phyloP scores from a whole-genome alignment of 2,797 vertebrate species.

The Pterois miles region DNA sequence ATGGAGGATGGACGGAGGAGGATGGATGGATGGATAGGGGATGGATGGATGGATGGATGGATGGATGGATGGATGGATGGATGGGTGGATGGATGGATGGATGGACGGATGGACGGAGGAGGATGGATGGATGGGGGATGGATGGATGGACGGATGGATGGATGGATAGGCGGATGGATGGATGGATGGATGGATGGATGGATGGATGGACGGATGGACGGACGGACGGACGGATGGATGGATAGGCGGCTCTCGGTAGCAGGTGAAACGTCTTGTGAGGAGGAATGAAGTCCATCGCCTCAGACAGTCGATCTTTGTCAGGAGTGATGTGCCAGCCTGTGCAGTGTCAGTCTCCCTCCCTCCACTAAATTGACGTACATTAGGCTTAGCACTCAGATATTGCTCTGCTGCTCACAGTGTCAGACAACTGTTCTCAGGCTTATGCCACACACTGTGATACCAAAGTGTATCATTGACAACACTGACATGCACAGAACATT shows the following conservation, averaged over 20 bases:
- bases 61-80: no score
- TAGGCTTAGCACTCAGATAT: conserved; percentile 47
- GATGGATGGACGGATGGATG: no score
- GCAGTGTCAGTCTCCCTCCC: conserved; percentile 29
- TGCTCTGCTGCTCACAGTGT: conserved; percentile 57
- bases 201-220: no score
- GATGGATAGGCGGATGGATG: no score
- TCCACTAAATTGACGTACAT: conserved; percentile 41
- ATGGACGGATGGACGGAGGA: neutral
- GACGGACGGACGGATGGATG: conserved; percentile 37
- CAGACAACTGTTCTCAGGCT: conserved; percentile 32
- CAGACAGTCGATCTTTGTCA: conserved; percentile 60
- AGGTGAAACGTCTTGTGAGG: conserved; percentile 31
- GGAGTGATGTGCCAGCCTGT: conserved; percentile 38
- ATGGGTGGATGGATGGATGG: conserved; percentile 39
- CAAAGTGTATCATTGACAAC: conserved; percentile 32
- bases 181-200: no score
- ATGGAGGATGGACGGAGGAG: no score
- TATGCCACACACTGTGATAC: conserved; percentile 19
- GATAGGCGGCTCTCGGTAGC: conserved; percentile 11
- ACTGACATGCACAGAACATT: neutral
- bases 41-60: no score
- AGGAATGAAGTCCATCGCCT: conserved; percentile 44
- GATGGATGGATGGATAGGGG: no score
- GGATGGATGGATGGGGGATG: no score